Conservation (phyloP, 1,140 invertebrate species). For the Maniola jurtina region DNA sequence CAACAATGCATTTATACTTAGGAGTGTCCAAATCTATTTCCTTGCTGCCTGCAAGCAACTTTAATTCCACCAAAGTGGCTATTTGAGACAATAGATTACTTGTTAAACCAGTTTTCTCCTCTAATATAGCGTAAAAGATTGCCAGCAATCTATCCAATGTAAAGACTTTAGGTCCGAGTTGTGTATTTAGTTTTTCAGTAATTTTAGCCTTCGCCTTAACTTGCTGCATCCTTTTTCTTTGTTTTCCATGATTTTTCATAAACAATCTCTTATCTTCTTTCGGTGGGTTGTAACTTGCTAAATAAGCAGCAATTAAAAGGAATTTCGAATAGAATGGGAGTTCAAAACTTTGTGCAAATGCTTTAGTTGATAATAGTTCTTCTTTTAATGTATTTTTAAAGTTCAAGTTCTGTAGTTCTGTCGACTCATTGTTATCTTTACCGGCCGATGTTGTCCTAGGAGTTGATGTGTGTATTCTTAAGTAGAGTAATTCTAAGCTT, state of each 20-base stretch:
- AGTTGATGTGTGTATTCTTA: slow-evolving; percentile 80
- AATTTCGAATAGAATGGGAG: slow-evolving; percentile 94
- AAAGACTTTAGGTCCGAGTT: slow-evolving; percentile 89
- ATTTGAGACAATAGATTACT: slow-evolving; percentile 90
- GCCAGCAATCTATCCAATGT: slow-evolving; percentile 90
- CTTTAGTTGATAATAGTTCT: slow-evolving; percentile 75
- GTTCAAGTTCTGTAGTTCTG: slow-evolving; percentile 39
- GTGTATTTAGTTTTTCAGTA: slow-evolving; percentile 79
- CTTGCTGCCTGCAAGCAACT: slow-evolving; percentile 82
- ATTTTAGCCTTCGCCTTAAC: slow-evolving; percentile 80
- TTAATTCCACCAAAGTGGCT: slow-evolving; percentile 86
- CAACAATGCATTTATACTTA: slow-evolving; percentile 87
- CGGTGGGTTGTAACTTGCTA: slow-evolving; percentile 94
- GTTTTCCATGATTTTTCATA: slow-evolving; percentile 85
- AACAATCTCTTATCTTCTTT: slow-evolving; percentile 92
- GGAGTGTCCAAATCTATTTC: slow-evolving; percentile 81
- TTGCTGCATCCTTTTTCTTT: slow-evolving; percentile 80
- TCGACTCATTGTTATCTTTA: slow-evolving; percentile 51
- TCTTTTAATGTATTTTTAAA: slow-evolving; percentile 67
- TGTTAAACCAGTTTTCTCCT: slow-evolving; percentile 90
- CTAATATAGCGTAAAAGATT: slow-evolving; percentile 94
- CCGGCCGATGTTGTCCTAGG: slow-evolving; percentile 43
- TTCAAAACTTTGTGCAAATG: slow-evolving; percentile 85
- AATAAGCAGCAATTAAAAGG: slow-evolving; percentile 91
- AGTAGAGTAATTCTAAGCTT: slow-evolving; percentile 88